Conservation (phyloP, 2,113 vertebrate genomes). For the Dunckerocampus dactyliophorus region DNA sequence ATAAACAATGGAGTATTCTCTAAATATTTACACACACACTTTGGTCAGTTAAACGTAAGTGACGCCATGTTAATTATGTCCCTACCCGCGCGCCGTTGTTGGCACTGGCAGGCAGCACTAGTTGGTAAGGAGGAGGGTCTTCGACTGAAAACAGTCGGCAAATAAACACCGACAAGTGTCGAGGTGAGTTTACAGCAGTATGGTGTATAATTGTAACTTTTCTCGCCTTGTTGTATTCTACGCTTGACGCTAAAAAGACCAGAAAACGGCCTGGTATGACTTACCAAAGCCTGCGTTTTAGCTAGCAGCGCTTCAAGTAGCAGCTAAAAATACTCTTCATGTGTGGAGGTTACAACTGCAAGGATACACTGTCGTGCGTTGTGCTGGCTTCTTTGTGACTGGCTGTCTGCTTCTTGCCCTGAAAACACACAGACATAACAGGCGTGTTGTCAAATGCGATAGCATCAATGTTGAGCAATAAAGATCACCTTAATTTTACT, state of each 20-base stretch:
- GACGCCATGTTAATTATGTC: slow-evolving; percentile 16
- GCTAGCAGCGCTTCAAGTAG: slow-evolving; percentile 17
- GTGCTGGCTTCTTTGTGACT: too few species aligned
- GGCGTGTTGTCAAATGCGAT: too few species aligned
- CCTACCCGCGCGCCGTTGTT: slow-evolving; percentile 28
- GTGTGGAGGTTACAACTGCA: slow-evolving; percentile 2
- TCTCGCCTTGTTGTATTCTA: background rate
- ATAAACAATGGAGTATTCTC: too few species aligned
- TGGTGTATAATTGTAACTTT: background rate
- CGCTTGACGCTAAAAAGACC: background rate
- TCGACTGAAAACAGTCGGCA: slow-evolving; percentile 16
- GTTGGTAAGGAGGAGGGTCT: slow-evolving; percentile 2
- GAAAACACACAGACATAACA: too few species aligned
- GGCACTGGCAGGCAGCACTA: background rate
- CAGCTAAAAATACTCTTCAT: slow-evolving; percentile 53
- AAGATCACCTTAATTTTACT: too few species aligned
- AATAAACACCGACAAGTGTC: background rate
- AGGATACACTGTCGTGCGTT: background rate
- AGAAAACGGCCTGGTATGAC: background rate
- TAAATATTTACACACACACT: background rate
- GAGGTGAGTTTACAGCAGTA: slow-evolving; percentile 2
- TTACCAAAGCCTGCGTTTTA: background rate
- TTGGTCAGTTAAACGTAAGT: background rate
- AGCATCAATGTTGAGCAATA: too few species aligned
- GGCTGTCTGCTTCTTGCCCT: too few species aligned